phyloP scores from a whole-genome alignment of 1,140 invertebrate species.

The Manduca sexta region DNA sequence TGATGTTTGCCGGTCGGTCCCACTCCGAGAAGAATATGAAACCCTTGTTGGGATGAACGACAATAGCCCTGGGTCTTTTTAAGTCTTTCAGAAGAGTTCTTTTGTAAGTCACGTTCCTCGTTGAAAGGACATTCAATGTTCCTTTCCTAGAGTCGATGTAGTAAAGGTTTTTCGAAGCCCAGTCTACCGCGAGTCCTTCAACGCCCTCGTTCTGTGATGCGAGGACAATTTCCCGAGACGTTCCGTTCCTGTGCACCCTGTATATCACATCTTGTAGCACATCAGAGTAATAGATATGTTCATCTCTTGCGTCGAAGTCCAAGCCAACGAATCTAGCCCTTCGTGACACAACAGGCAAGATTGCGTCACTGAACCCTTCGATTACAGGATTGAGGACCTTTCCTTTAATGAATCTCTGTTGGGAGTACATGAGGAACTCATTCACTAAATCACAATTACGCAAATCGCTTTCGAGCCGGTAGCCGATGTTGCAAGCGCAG shows the following conservation, averaged over 20 bases:
- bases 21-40: conserved; percentile 97
- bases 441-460: conserved; percentile 89
- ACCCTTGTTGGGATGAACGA: conserved; percentile 96
- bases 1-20: conserved; percentile 97
- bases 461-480: conserved; percentile 82
- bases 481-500: conserved; percentile 96
- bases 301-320: conserved; percentile 94
- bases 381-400: conserved; percentile 92
- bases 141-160: conserved; percentile 98
- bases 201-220: conserved; percentile 98
- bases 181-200: conserved; percentile 97
- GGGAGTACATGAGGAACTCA: conserved; percentile 97
- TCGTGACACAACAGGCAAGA: conserved; percentile 90
- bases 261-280: conserved; percentile 98
- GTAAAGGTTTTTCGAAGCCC: conserved; percentile 97
- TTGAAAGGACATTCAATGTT: conserved; percentile 94
- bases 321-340: conserved; percentile 96
- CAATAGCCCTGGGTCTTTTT: conserved; percentile 94
- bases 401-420: conserved; percentile 97
- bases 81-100: conserved; percentile 90
- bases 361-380: conserved; percentile 95
- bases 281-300: conserved; percentile 97
- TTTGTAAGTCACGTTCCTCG: conserved; percentile 87
- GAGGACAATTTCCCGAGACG: conserved; percentile 91
- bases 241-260: conserved; percentile 90